Conservation (phyloP, 1,140 invertebrate genomes). For the Cyclina sinensis region DNA sequence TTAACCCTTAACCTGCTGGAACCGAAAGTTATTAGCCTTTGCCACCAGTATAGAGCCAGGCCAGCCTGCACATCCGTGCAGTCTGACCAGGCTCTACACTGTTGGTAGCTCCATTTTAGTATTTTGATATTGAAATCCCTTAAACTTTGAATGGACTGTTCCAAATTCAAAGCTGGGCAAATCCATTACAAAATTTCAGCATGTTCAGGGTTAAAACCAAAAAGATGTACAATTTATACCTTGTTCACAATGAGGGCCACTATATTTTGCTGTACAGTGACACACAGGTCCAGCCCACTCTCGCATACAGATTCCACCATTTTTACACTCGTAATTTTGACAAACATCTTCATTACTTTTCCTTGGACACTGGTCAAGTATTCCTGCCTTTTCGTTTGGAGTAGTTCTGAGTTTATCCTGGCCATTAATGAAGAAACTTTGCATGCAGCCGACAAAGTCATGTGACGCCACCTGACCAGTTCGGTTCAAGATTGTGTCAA, state of each 20-base stretch:
- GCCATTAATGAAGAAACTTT: constrained; percentile 95
- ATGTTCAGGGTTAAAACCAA: no score
- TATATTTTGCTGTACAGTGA: constrained; percentile 89
- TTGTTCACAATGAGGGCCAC: constrained; percentile 92
- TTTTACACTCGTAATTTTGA: constrained; percentile 89
- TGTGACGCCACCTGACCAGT: constrained; percentile 96
- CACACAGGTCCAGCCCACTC: constrained; percentile 90
- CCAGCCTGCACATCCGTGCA: no score
- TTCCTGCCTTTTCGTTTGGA: constrained; percentile 84
- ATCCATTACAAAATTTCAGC: no score
- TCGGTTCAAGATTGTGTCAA: constrained; percentile 94
- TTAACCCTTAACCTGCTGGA: no score
- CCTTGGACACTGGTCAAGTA: constrained; percentile 92
- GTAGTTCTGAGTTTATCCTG: constrained; percentile 84
- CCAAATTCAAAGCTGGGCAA: no score
- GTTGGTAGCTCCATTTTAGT: no score
- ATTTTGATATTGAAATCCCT: no score
- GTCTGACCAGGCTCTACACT: no score
- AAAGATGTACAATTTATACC: no score
- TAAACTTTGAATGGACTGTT: no score
- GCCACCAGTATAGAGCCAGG: no score
- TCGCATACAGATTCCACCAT: constrained; percentile 92
- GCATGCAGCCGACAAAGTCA: constrained; percentile 97
- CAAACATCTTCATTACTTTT: constrained; percentile 86
- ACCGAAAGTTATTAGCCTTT: no score